Percentiles rank a stretch among this genome's conserved stretches.
Evolutionary conservation across 2,888 invertebrate species (phyloP).

Genomic region (Anoplius nigerrimus): DNA sequence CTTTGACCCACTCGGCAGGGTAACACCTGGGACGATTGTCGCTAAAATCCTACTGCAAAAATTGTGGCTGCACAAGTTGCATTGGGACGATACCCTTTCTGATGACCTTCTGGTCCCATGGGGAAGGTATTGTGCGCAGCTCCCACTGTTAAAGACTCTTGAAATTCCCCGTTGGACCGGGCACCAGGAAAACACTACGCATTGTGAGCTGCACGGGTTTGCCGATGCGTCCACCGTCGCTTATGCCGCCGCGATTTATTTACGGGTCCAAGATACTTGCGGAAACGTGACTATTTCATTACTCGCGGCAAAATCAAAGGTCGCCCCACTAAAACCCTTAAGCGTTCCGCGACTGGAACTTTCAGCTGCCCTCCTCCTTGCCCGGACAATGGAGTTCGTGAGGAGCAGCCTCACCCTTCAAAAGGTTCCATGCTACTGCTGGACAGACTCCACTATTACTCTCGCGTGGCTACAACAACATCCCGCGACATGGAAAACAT

Average conservation of each 20-base stretch:
- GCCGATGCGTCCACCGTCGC: slow-evolving; percentile 32
- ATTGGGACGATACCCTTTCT: slow-evolving; percentile 19
- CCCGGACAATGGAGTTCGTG: slow-evolving; percentile 19
- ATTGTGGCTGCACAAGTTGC: slow-evolving; percentile 7
- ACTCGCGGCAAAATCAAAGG: slow-evolving; percentile 26
- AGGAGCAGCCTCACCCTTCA: neutral
- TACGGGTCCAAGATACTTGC: neutral
- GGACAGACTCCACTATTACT: slow-evolving; percentile 47
- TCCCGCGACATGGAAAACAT: slow-evolving; percentile 31
- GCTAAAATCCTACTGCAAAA: slow-evolving; percentile 28
- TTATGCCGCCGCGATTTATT: slow-evolving; percentile 28
- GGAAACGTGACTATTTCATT: neutral
- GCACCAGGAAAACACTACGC: neutral
- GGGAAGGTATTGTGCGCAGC: neutral
- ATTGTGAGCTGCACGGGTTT: slow-evolving; percentile 33
- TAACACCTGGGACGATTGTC: slow-evolving; percentile 11
- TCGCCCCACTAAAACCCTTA: slow-evolving; percentile 29
- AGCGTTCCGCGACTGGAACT: slow-evolving; percentile 30
- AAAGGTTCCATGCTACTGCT: slow-evolving; percentile 23
- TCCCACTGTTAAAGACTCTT: neutral
- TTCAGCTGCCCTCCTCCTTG: slow-evolving; percentile 15
- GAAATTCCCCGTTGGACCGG: slow-evolving; percentile 20
- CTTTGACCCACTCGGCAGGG: slow-evolving; percentile 31
- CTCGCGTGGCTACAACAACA: slow-evolving; percentile 41
- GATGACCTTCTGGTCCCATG: neutral